phyloP scores from a whole-genome alignment of 2,888 invertebrate genomes.

The Orthonychiurus folsomi region DNA sequence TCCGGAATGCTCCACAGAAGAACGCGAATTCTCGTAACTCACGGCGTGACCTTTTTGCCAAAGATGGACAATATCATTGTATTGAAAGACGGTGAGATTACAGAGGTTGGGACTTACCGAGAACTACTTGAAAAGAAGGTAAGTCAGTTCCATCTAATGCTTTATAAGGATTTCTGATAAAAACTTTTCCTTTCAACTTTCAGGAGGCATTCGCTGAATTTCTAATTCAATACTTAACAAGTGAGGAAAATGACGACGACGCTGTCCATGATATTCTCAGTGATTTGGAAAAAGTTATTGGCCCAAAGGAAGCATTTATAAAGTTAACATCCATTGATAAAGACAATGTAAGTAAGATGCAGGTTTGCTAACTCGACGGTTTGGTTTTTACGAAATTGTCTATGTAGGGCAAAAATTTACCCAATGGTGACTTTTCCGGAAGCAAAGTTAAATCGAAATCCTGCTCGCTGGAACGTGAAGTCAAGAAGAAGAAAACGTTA shows the following conservation, averaged over 20 bases:
- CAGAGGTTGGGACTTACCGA: constrained; percentile 7
- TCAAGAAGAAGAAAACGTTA: constrained; percentile 40
- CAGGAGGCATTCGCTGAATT: constrained; percentile 11
- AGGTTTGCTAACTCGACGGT: no score
- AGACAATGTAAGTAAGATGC: no score
- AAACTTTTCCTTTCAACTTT: no score
- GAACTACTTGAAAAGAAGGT: constrained; percentile 6
- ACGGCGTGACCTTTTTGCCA: constrained; percentile 85
- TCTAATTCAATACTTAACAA: constrained; percentile 2
- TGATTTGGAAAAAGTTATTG: background rate
- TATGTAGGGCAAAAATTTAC: no score
- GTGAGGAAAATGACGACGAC: constrained; percentile 25
- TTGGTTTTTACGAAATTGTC: no score
- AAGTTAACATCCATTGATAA: no score
- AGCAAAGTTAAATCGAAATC: no score
- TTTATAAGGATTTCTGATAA: background rate
- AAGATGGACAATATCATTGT: constrained; percentile 56
- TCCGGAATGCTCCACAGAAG: constrained; percentile 43
- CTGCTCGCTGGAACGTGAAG: background rate
- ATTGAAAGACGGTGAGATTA: constrained; percentile 6
- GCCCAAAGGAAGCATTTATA: no score
- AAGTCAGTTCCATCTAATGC: no score
- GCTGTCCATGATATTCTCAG: no score
- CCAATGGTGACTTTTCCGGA: background rate
- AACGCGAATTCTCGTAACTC: constrained; percentile 88